Evolutionary conservation across 2,797 vertebrate species (phyloP), one percentile per base, ranked within the genome.

Genomic region (Diplodus puntazzo): DNA sequence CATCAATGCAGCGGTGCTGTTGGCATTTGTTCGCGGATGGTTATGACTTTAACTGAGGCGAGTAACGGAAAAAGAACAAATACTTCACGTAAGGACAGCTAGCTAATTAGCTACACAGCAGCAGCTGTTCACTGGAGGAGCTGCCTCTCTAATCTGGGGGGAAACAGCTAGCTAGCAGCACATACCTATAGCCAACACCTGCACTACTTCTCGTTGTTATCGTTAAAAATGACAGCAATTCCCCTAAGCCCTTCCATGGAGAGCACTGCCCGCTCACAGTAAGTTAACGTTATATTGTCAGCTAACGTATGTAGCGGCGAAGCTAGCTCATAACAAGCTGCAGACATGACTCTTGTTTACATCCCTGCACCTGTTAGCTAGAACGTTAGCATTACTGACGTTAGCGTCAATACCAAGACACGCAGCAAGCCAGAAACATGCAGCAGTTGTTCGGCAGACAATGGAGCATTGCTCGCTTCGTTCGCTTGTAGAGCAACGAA

Each of bases 281-380:
- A 9, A 3, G 11, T 39, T 25, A 25, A 25, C 25, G 25, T 25
- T n/a, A 34, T 18, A 18, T 16, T 25, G 8, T 3, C 3, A 12
- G 50, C 39, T 57, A 54, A 49, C 11, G 52, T 20, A 43, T 13
- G 27, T 30, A 66, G 30, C 49, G 52, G 62, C 54, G n/a, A 43
- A 23, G 65, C 59, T 79, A 85, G 76, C 62, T 66, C 68, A 66
- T 12, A 49, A 72, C 21, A 27, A 54, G 25, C 79, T 25, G 64
- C 14, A 83, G 69, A 67, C 66, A 65, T 9, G 72, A 39, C 65
- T 83, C 43, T 85, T 94, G 93, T 94, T 94, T 93, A 93, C 92
- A 91, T 92, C 81, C 52, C 10, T 77, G 74, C 9, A 83, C 81
- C 83, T 91, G 90, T 92, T 93, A 92, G 92, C 93, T 86, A 64